A percentile compares a stretch with the other conserved stretches of the same genome.
These are phyloP conservation scores for Python bivittatus DNA, from an alignment of 2,113 vertebrate species.

Conservation along the genomic window DNA sequence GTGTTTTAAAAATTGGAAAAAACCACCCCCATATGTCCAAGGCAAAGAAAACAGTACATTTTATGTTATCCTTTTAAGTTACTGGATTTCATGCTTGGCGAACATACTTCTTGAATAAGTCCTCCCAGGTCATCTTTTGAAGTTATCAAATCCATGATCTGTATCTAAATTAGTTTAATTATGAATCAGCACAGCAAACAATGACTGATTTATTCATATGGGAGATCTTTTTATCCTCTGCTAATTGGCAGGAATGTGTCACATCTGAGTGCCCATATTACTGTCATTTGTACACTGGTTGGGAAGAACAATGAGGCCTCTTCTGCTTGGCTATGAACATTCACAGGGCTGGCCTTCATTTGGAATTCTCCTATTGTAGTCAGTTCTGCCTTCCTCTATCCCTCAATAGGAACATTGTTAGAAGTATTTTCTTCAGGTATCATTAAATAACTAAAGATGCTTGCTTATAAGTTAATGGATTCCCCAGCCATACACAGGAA, in stretches of 20 bases:
- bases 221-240: constrained; percentile 53
- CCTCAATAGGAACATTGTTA: not conserved
- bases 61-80: not conserved
- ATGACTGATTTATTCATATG: constrained; percentile 38
- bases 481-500: not conserved
- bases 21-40: fast-evolving
- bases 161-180: constrained; percentile 8
- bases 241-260: constrained; percentile 57
- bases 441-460: not conserved
- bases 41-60: not conserved
- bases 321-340: constrained; percentile 36
- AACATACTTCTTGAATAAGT: not conserved
- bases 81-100: not conserved
- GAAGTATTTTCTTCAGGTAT: not conserved
- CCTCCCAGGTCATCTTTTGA: not conserved
- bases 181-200: constrained; percentile 52
- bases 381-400: not conserved
- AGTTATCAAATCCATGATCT: not conserved
- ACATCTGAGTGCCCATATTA: constrained; percentile 20
- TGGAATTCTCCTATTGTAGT: not conserved
- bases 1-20: not conserved
- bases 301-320: constrained; percentile 35
- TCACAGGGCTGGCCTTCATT: constrained; percentile 2
- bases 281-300: constrained; percentile 53
- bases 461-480: not conserved